A percentile compares a stretch with the other conserved stretches of the same genome.
Evolutionary conservation across 2,888 invertebrate species (phyloP).

Genomic region (Anthophora plumipes): DNA sequence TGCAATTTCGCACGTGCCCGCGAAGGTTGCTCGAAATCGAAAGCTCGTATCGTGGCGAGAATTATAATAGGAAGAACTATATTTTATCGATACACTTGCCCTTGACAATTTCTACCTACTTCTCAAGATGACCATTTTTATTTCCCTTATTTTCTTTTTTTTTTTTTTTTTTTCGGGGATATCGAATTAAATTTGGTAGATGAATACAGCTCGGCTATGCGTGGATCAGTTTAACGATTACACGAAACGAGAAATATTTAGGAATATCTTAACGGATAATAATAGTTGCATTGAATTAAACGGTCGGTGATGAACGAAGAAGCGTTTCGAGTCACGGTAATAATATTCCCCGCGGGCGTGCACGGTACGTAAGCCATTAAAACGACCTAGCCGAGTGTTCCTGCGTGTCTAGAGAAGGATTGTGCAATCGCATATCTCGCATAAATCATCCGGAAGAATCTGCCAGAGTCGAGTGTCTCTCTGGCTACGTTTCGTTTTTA

Average conservation of each 20-base stretch:
- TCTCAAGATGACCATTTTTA: too few relatives aligned
- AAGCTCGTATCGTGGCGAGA: constrained; percentile 42
- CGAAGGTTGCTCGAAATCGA: constrained; percentile 58
- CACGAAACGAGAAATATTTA: neutral
- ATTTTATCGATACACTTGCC: neutral
- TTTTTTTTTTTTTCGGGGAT: too few relatives aligned
- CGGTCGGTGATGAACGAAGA: neutral
- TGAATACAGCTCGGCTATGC: too few relatives aligned
- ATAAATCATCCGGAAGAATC: constrained; percentile 51
- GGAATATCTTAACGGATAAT: too few relatives aligned
- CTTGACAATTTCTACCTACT: neutral
- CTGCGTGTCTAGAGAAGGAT: constrained; percentile 39
- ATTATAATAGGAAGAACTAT: too few relatives aligned
- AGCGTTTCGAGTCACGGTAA: constrained; percentile 12
- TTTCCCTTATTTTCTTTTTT: too few relatives aligned
- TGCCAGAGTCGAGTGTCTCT: constrained; percentile 15
- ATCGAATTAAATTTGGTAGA: too few relatives aligned
- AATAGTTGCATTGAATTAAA: neutral
- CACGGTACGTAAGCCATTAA: neutral
- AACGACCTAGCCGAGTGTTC: neutral
- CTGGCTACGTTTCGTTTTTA: constrained; percentile 17
- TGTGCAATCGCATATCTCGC: constrained; percentile 34
- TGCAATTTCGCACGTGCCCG: constrained; percentile 47
- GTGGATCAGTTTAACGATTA: neutral
- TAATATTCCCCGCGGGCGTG: constrained; percentile 28